Evolutionary conservation across 2,797 vertebrate species (phyloP).

Genomic region (Onychomys leucogaster): DNA sequence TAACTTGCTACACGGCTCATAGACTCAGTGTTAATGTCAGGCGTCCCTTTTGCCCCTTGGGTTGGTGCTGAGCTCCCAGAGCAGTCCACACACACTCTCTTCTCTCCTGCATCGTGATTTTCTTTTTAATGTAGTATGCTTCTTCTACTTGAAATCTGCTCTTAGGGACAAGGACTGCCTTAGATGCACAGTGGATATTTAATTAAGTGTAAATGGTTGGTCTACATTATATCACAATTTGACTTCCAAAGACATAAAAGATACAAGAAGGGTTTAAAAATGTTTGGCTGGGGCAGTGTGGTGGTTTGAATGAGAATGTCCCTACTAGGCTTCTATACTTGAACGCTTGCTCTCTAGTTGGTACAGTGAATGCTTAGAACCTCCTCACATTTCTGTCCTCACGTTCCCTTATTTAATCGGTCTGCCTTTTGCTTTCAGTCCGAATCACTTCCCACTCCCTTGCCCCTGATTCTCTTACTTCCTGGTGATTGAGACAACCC

Average conservation of each 20-base stretch:
- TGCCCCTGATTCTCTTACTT: neutral
- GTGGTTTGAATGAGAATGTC: neutral
- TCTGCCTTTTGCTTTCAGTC: neutral
- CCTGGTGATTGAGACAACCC: neutral
- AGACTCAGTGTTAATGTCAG: too few relatives aligned
- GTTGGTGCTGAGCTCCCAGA: neutral
- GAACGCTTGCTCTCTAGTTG: neutral
- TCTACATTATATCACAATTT: neutral
- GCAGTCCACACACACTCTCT: neutral
- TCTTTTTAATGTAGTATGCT: neutral
- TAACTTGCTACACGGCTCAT: neutral
- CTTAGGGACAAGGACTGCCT: neutral
- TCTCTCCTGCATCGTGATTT: neutral
- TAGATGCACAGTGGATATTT: neutral
- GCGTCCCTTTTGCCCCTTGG: neutral
- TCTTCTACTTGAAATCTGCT: neutral
- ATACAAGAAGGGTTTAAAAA: neutral
- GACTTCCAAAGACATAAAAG: constrained; percentile 34
- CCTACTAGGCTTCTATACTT: too few relatives aligned
- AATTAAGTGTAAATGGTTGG: neutral
- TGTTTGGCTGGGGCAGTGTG: neutral
- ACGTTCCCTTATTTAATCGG: neutral
- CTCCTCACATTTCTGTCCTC: neutral
- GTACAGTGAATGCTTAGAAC: neutral
- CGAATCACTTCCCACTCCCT: neutral